These are phyloP conservation scores for Perognathus longimembris DNA, from an alignment of 2,113 vertebrate genomes.

Conservation along the genomic window DNA sequence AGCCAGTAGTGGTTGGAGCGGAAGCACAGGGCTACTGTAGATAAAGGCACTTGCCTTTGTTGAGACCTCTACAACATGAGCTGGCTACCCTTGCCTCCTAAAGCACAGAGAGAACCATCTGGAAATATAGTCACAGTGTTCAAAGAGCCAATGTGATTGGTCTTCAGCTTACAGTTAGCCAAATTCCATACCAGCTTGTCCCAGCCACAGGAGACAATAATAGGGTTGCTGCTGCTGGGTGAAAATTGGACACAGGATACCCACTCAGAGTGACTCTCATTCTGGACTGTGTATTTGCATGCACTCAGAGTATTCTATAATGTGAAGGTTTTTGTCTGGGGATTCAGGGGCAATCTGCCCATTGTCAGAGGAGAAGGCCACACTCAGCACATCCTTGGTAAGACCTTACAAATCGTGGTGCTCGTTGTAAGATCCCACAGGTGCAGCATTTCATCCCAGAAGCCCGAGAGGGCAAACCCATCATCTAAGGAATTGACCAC, in stretches of 20 bases:
- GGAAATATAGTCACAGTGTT: constrained; percentile 96
- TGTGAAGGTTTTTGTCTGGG: too few species aligned
- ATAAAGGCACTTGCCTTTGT: constrained; percentile 97
- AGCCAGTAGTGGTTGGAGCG: constrained; percentile 98
- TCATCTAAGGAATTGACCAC: too few species aligned
- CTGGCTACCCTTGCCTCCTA: constrained; percentile 97
- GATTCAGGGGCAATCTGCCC: constrained; percentile 97
- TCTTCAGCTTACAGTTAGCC: constrained; percentile 98
- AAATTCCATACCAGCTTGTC: constrained; percentile 97
- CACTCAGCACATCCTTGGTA: constrained; percentile 95
- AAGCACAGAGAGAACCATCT: constrained; percentile 96
- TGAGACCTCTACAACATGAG: constrained; percentile 98
- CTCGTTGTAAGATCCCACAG: constrained; percentile 86
- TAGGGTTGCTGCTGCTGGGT: constrained; percentile 97
- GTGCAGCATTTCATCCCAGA: too few species aligned
- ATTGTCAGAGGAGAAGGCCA: constrained; percentile 97
- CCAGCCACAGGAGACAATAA: constrained; percentile 97
- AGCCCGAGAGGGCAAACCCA: too few species aligned
- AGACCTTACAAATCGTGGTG: constrained; percentile 92
- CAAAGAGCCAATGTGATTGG: constrained; percentile 96
- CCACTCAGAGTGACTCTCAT: constrained; percentile 96
- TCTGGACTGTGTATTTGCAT: constrained; percentile 98
- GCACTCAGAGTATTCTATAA: too few species aligned
- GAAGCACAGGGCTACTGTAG: constrained; percentile 94
- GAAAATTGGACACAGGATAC: constrained; percentile 96